A percentile compares a stretch with the other conserved stretches of the same genome.
Evolutionary conservation across 2,888 invertebrate genomes (phyloP).

Genomic region (Cheilosia scutellata): DNA sequence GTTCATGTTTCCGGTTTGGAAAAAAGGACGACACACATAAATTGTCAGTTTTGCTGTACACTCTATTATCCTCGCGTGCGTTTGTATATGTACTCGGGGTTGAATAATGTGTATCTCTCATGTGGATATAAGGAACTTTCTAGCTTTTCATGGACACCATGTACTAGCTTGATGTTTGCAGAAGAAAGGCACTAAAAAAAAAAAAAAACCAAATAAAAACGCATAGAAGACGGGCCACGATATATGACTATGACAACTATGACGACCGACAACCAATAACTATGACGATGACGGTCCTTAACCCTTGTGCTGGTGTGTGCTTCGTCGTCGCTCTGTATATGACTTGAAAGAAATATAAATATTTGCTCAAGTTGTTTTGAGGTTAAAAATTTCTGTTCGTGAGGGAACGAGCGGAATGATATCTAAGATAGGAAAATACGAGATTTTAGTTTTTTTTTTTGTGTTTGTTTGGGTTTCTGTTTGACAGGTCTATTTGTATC

Average conservation of each 20-base stretch:
- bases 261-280: conserved; percentile 29
- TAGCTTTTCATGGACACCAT: conserved; percentile 75
- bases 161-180: conserved; percentile 59
- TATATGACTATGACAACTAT: conserved; percentile 63
- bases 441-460: conserved; percentile 34
- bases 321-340: conserved; percentile 27
- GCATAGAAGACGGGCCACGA: conserved; percentile 64
- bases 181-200: conserved; percentile 51
- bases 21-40: conserved; percentile 69
- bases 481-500: conserved; percentile 72
- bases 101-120: conserved; percentile 33
- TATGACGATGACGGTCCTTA: conserved; percentile 76
- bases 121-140: conserved; percentile 71
- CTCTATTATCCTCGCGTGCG: conserved; percentile 45
- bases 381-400: conserved; percentile 81
- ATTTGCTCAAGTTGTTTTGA: conserved; percentile 83
- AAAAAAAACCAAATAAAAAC: conserved; percentile 53
- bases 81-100: conserved; percentile 2
- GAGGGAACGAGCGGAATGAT: conserved; percentile 56
- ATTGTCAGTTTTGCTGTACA: conserved; percentile 66
- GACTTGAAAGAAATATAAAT: conserved; percentile 78
- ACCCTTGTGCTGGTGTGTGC: conserved; percentile 71
- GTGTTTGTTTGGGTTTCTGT: conserved; percentile 28
- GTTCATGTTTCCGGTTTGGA: conserved; percentile 72
- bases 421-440: conserved; percentile 72